Conservation (phyloP, 92 coral and sea anemone species). For the Phymanthus crucifer region DNA sequence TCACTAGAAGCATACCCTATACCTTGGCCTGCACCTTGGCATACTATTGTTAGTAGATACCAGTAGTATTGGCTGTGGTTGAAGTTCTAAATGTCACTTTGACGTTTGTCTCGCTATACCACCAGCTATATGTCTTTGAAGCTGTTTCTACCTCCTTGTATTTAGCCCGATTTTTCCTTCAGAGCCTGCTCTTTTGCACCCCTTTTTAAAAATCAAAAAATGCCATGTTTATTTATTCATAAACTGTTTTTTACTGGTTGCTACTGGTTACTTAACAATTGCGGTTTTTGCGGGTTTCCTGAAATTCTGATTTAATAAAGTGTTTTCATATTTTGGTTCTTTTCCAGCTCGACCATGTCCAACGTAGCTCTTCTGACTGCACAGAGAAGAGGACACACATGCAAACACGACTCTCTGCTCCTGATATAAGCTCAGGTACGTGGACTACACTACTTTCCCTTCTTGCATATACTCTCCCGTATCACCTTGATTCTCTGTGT, state of each 20-base stretch:
- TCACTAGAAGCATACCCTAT: neutral
- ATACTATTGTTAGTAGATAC: neutral
- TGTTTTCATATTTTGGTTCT: neutral
- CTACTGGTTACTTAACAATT: neutral
- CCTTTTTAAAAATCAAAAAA: neutral
- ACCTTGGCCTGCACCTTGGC: no score
- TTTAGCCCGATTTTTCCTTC: neutral
- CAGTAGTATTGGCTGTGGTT: neutral
- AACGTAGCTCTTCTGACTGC: conserved; percentile 88
- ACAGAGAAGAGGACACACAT: conserved; percentile 66
- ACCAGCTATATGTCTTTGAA: neutral
- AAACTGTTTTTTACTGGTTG: neutral
- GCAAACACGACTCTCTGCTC: conserved; percentile 73
- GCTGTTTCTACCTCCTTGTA: neutral
- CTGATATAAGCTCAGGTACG: conserved; percentile 75
- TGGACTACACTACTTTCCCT: neutral
- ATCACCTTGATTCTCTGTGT: neutral
- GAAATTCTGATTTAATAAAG: conserved; percentile 12
- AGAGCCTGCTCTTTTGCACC: neutral
- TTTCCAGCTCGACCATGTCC: conserved; percentile 49
- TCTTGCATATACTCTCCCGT: neutral
- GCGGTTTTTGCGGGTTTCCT: conserved; percentile 14
- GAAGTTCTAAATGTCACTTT: neutral
- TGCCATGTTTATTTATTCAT: neutral
- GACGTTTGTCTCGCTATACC: neutral